These are phyloP conservation scores for Hylaeus volcanicus DNA, from an alignment of 1,140 invertebrate genomes.

Conservation along the genomic window DNA sequence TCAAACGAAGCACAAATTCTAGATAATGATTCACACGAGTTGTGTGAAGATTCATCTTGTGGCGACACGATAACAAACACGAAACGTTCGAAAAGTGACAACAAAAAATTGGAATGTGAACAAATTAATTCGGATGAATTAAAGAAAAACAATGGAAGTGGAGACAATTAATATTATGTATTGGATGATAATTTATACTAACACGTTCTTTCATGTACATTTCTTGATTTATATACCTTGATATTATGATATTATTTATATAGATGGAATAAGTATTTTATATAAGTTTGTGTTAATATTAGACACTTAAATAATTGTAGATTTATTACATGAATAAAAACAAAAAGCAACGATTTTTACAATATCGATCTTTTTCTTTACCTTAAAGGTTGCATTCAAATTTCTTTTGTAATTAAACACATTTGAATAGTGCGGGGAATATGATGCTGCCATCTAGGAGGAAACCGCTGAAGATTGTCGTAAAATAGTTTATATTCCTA, in stretches of 20 bases:
- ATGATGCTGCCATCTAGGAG: too few relatives aligned
- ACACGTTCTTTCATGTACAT: not conserved
- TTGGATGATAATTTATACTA: not conserved
- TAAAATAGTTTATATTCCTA: too few relatives aligned
- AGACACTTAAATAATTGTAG: not conserved
- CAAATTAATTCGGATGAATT: too few relatives aligned
- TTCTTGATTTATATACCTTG: not conserved
- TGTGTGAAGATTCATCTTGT: slow-evolving; percentile 1
- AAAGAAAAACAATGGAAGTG: slow-evolving; percentile 1
- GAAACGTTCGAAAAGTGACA: not conserved
- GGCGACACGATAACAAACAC: not conserved
- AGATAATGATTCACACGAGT: not conserved
- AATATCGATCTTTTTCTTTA: too few relatives aligned
- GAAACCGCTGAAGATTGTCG: too few relatives aligned
- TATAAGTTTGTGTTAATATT: not conserved
- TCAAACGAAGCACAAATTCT: not conserved
- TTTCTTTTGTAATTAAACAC: too few relatives aligned
- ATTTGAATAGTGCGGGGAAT: too few relatives aligned
- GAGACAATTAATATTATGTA: slow-evolving; percentile 14
- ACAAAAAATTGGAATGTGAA: not conserved
- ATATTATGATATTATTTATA: not conserved
- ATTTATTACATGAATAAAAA: not conserved
- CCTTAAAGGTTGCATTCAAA: too few relatives aligned
- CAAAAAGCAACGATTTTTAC: too few relatives aligned
- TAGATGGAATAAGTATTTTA: not conserved